Percentiles rank a stretch among this genome's conserved stretches.
phyloP scores from a whole-genome alignment of 2,113 vertebrate species.

The Siphamia tubifer region DNA sequence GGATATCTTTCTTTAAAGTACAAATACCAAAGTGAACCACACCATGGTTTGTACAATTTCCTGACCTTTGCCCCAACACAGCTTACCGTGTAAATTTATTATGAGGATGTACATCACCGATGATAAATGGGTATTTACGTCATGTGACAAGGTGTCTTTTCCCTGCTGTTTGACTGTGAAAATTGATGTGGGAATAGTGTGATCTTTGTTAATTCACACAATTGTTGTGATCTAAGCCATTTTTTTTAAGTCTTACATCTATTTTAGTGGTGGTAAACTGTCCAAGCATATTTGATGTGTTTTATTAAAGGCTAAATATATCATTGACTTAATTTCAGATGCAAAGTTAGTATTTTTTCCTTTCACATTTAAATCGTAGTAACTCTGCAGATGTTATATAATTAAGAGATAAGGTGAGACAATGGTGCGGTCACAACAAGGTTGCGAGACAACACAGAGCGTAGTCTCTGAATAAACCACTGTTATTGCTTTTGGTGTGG shows the following conservation, averaged over 20 bases:
- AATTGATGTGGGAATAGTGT: conserved; percentile 50
- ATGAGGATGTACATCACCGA: conserved; percentile 24
- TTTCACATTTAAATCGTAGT: neutral
- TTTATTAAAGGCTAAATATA: conserved; percentile 31
- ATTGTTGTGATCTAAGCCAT: conserved; percentile 3
- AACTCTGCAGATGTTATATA: conserved; percentile 4
- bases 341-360: neutral
- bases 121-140: conserved; percentile 28
- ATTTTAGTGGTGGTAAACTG: conserved; percentile 7
- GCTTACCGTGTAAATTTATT: neutral
- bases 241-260: conserved; percentile 14
- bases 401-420: conserved; percentile 27
- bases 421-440: conserved; percentile 14
- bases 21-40: too few species aligned
- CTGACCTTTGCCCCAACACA: conserved; percentile 21
- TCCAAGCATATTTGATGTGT: conserved; percentile 6
- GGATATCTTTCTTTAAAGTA: neutral
- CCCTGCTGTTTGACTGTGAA: conserved; percentile 16
- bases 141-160: neutral
- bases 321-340: neutral
- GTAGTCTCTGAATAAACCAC: conserved; percentile 7
- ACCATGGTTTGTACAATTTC: too few species aligned
- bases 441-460: conserved; percentile 41
- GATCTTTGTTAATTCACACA: conserved; percentile 35
- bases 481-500: conserved; percentile 38